Conservation (phyloP, 1,140 invertebrate genomes). For the Sweltsa coloradensis region DNA sequence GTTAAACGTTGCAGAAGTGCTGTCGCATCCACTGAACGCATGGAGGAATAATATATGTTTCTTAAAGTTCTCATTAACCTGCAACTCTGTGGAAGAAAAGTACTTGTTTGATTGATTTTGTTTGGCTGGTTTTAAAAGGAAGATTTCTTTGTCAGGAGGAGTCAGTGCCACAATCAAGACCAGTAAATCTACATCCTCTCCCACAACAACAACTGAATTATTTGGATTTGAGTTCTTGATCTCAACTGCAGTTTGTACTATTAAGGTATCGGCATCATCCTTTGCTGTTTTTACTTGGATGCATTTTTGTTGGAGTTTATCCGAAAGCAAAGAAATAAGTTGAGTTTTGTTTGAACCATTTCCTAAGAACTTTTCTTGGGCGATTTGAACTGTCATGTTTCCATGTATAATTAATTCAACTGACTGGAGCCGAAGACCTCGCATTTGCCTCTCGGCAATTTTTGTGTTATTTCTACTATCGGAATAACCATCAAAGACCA, state of each 20-base stretch:
- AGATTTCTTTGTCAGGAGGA: slow-evolving; percentile 24
- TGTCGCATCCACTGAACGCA: slow-evolving; percentile 16
- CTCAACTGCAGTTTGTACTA: slow-evolving; percentile 17
- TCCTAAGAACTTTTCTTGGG: slow-evolving; percentile 11
- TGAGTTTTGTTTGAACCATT: slow-evolving; percentile 8
- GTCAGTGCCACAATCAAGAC: slow-evolving; percentile 18
- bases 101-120: slow-evolving; percentile 21
- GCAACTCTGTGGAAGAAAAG: slow-evolving; percentile 17
- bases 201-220: slow-evolving; percentile 18
- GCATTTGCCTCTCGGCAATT: neutral
- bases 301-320: slow-evolving; percentile 3
- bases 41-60: slow-evolving; percentile 14
- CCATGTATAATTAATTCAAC: slow-evolving; percentile 10
- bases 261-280: slow-evolving; percentile 17
- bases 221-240: neutral
- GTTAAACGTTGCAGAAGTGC: slow-evolving; percentile 14
- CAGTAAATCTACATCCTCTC: slow-evolving; percentile 21
- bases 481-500: slow-evolving; percentile 7
- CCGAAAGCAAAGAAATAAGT: slow-evolving; percentile 5
- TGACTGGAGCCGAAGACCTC: neutral
- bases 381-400: neutral
- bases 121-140: slow-evolving; percentile 26
- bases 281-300: neutral
- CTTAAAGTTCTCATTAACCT: neutral
- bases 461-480: slow-evolving; percentile 7